Percentiles rank a stretch among this genome's conserved stretches.
These are phyloP conservation scores for Polydrusus cervinus DNA, from an alignment of 2,888 invertebrate species.

Conservation along the genomic window DNA sequence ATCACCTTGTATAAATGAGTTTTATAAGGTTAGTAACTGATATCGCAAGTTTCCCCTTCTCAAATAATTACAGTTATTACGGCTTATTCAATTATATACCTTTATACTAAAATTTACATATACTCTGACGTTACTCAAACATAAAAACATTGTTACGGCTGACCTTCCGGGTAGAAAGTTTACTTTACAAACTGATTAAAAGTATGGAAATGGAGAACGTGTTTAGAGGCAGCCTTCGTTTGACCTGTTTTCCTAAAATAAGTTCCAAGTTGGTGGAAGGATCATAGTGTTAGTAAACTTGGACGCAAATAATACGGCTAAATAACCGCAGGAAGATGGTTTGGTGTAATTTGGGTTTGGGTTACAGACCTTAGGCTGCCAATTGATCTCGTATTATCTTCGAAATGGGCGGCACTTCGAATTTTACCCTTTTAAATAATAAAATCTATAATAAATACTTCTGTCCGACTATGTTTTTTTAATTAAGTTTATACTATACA, in stretches of 20 bases:
- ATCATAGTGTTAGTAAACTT: conserved; percentile 36
- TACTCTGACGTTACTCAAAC: neutral
- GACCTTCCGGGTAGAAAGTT: neutral
- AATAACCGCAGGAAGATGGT: neutral
- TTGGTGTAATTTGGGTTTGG: too few relatives aligned
- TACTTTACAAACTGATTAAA: conserved; percentile 6
- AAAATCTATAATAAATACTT: too few relatives aligned
- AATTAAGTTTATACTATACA: too few relatives aligned
- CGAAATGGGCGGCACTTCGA: neutral
- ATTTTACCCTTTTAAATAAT: too few relatives aligned
- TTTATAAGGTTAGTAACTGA: too few relatives aligned
- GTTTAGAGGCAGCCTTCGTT: neutral
- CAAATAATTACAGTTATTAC: too few relatives aligned
- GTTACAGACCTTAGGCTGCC: neutral
- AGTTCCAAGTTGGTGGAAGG: neutral
- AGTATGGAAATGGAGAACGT: conserved; percentile 15
- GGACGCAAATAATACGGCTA: conserved; percentile 1
- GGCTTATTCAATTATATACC: too few relatives aligned
- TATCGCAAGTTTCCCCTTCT: too few relatives aligned
- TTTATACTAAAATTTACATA: too few relatives aligned
- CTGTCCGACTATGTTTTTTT: too few relatives aligned
- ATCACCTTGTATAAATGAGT: too few relatives aligned
- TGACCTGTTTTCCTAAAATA: conserved; percentile 6
- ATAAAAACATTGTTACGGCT: conserved; percentile 5
- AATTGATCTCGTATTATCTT: neutral